Conservation (phyloP, 2,888 invertebrate genomes). For the Hyppa rectilinea region DNA sequence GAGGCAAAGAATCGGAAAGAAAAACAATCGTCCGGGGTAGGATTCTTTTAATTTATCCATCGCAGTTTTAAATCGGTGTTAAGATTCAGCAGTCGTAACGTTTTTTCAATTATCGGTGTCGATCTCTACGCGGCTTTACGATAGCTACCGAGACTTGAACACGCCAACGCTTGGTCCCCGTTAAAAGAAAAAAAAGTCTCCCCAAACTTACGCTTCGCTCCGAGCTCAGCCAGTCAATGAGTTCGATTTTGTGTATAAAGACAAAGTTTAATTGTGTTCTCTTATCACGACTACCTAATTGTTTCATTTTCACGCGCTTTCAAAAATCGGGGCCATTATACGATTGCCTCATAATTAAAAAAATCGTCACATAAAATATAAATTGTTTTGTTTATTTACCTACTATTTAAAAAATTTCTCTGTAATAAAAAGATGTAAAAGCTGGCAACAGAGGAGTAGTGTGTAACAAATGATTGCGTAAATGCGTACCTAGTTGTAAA, state of each 20-base stretch:
- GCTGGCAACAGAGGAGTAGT: conserved; percentile 27
- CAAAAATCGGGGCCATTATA: not conserved
- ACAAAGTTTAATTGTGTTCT: conserved; percentile 49
- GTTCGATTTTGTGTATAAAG: conserved; percentile 62
- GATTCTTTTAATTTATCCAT: conserved; percentile 89
- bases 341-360: not conserved
- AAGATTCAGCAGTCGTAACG: conserved; percentile 87
- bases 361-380: not conserved
- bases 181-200: conserved; percentile 67
- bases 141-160: conserved; percentile 83
- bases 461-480: conserved; percentile 20
- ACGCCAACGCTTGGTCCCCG: conserved; percentile 72
- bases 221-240: conserved; percentile 69
- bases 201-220: conserved; percentile 71
- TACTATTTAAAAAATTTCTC: conserved; percentile 17
- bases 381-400: conserved; percentile 7
- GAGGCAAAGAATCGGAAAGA: conserved; percentile 80
- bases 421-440: conserved; percentile 26
- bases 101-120: conserved; percentile 87
- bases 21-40: conserved; percentile 83
- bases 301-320: not conserved
- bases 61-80: conserved; percentile 89
- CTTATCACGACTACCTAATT: conserved; percentile 30
- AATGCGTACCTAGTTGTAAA: conserved; percentile 17
- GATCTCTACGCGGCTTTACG: conserved; percentile 85